phyloP scores from a whole-genome alignment of 2,797 vertebrate genomes.

The Spea hammondii region DNA sequence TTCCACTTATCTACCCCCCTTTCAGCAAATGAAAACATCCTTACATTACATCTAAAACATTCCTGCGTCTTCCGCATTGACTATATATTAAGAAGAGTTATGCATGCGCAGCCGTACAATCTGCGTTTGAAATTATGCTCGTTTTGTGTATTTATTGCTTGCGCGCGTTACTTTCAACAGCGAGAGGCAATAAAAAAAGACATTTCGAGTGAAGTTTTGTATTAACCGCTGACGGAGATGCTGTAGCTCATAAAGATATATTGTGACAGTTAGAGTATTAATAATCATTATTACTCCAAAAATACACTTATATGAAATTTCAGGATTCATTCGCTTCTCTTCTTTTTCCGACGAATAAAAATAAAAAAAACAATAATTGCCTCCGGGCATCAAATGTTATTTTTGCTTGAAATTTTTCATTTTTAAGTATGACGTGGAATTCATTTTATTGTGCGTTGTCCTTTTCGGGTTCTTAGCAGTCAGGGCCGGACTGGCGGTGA shows the following conservation, averaged over 20 bases:
- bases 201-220: neutral
- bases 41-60: neutral
- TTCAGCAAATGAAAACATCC: no score
- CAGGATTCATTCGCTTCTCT: neutral
- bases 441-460: no score
- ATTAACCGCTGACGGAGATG: neutral
- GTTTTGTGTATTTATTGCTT: neutral
- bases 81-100: neutral
- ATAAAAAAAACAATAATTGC: no score
- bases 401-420: no score
- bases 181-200: neutral
- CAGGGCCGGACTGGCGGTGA: no score
- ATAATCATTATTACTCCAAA: neutral
- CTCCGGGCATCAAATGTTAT: no score
- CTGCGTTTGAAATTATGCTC: neutral
- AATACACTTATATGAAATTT: neutral
- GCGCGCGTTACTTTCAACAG: neutral
- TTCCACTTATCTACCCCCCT: no score
- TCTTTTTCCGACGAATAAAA: neutral
- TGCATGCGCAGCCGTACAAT: neutral
- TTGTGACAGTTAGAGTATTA: neutral
- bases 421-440: no score
- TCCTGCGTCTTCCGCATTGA: neutral
- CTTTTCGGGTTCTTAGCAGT: no score
- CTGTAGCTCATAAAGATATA: neutral